Evolutionary conservation across 2,113 vertebrate species (phyloP).

Genomic region (Scortum barcoo): DNA sequence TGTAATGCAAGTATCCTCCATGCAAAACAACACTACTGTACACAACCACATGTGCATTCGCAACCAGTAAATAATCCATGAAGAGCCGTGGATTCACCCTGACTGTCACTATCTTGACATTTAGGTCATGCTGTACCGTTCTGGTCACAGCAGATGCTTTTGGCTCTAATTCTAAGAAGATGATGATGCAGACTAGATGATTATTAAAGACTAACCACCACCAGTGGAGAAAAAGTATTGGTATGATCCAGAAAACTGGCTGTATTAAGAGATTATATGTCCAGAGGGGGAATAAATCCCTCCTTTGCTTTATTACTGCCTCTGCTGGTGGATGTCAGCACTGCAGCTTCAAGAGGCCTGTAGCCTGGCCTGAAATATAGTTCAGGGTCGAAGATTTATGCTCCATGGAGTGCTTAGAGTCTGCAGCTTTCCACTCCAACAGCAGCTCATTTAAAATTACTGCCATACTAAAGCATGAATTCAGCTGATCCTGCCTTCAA

Average conservation of each 20-base stretch:
- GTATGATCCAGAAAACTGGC: conserved; percentile 58
- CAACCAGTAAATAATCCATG: conserved; percentile 71
- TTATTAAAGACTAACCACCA: conserved; percentile 45
- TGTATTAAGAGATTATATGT: conserved; percentile 61
- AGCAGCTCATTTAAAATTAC: conserved; percentile 4
- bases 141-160: conserved; percentile 29
- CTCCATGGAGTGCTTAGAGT: neutral
- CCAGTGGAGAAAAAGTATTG: conserved; percentile 33
- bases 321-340: conserved; percentile 47
- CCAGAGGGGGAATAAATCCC: conserved; percentile 23
- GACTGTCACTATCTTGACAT: conserved; percentile 60
- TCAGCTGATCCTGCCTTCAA: conserved; percentile 12
- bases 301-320: conserved; percentile 13
- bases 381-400: neutral
- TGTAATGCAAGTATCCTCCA: conserved; percentile 34
- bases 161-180: conserved; percentile 49
- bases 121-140: conserved; percentile 55
- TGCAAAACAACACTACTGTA: conserved; percentile 56
- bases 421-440: conserved; percentile 26
- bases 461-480: conserved; percentile 10
- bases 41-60: conserved; percentile 30
- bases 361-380: neutral
- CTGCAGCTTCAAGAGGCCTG: conserved; percentile 23
- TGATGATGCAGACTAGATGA: conserved; percentile 44
- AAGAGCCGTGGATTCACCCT: conserved; percentile 47